A percentile compares a stretch with the other conserved stretches of the same genome.
Conservation (phyloP, 2,113 vertebrate species). For the Bubalus kerabau region DNA sequence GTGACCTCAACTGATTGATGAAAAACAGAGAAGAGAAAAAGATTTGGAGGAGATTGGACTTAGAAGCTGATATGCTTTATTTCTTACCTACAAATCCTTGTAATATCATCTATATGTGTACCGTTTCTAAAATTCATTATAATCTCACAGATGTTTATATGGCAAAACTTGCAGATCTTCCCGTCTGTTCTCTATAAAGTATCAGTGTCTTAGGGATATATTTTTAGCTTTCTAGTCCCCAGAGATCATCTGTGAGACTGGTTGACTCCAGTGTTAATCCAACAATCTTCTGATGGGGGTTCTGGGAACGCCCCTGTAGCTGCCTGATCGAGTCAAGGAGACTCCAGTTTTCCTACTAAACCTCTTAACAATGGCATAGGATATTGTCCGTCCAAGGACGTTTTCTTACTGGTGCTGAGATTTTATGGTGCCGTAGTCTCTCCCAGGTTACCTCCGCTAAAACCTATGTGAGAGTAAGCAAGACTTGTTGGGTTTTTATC, state of each 20-base stretch:
- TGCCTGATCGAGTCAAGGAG: not conserved
- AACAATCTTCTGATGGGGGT: not conserved
- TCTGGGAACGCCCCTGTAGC: not conserved
- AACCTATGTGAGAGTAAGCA: not conserved
- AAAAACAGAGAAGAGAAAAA: conserved; percentile 29
- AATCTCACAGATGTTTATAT: conserved; percentile 14
- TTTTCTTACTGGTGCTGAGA: not conserved
- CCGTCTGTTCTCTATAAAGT: not conserved
- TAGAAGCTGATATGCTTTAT: conserved; percentile 7
- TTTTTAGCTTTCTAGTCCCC: not conserved
- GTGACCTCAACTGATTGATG: conserved; percentile 32
- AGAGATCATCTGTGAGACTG: not conserved
- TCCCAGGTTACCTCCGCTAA: not conserved
- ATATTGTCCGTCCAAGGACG: not conserved
- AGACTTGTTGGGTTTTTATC: not conserved
- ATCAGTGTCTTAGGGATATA: not conserved
- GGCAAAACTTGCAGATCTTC: not conserved
- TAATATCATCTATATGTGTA: not conserved
- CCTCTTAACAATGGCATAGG: not conserved
- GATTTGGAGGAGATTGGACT: not conserved
- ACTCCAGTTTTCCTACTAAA: not conserved
- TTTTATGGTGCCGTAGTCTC: not conserved
- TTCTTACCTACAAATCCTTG: conserved; percentile 33
- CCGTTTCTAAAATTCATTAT: conserved; percentile 25
- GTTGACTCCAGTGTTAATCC: not conserved